Conservation (phyloP, 2,113 vertebrate species). For the Melanerpes aurifrons region DNA sequence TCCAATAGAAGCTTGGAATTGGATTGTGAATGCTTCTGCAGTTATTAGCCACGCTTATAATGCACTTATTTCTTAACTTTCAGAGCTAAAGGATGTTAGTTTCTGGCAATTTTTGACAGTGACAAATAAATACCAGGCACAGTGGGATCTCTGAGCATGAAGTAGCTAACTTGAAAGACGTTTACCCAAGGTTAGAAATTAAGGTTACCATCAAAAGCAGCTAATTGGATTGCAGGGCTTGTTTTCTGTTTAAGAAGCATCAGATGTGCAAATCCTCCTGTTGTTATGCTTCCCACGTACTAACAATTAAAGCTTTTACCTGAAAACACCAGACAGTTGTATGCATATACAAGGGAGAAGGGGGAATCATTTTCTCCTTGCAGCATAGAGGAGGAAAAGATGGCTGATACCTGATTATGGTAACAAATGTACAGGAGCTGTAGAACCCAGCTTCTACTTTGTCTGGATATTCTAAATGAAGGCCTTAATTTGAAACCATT, state of each 20-base stretch:
- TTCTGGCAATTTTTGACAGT: background rate
- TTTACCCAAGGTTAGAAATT: constrained; percentile 33
- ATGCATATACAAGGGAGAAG: background rate
- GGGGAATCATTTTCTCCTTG: background rate
- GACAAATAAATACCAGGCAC: constrained; percentile 19
- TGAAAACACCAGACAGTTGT: background rate
- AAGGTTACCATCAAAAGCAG: constrained; percentile 20
- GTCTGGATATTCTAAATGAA: constrained; percentile 1
- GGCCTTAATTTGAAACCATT: constrained; percentile 21
- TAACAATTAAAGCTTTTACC: constrained; percentile 60
- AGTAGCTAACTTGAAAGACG: constrained; percentile 9
- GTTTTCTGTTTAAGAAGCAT: constrained; percentile 17
- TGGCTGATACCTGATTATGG: background rate
- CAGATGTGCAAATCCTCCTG: constrained; percentile 33
- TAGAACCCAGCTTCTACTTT: background rate
- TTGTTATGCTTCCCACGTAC: background rate
- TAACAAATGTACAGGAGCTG: constrained; percentile 3
- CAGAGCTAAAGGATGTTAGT: background rate
- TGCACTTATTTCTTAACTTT: background rate
- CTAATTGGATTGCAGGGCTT: constrained; percentile 41
- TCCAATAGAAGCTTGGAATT: background rate
- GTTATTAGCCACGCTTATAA: background rate
- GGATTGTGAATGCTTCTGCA: background rate
- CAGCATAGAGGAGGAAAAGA: background rate
- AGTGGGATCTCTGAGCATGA: background rate